phyloP scores from a whole-genome alignment of 1,140 invertebrate genomes.

The Pteromalus puparum region DNA sequence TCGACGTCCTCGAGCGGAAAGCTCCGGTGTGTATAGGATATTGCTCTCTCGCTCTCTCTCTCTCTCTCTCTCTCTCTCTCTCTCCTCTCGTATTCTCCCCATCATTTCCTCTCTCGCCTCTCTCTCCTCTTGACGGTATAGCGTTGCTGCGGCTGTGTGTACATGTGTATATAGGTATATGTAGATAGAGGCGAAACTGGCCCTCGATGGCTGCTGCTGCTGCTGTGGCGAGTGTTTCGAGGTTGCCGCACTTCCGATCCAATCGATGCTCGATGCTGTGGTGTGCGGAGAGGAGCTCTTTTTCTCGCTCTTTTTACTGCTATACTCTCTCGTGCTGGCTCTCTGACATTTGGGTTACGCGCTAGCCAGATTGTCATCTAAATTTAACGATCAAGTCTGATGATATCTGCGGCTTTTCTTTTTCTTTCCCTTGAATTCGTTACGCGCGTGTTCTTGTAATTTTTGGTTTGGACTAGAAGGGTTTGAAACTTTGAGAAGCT shows the following conservation, averaged over 20 bases:
- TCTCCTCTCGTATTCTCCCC: no score
- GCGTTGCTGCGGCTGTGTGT: neutral
- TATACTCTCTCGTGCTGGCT: neutral
- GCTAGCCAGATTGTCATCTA: neutral
- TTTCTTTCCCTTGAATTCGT: no score
- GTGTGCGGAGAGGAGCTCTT: neutral
- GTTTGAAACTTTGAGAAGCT: no score
- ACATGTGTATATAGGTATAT: neutral
- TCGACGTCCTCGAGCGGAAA: neutral
- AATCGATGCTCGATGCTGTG: neutral
- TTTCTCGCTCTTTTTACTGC: neutral
- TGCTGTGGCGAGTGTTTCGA: neutral
- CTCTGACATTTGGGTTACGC: neutral
- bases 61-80: no score
- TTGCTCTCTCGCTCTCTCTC: neutral
- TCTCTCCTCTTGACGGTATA: no score
- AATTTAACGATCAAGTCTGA: no score
- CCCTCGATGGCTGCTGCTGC: neutral
- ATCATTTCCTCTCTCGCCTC: no score
- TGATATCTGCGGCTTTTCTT: no score
- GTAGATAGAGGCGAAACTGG: neutral
- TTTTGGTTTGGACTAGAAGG: no score
- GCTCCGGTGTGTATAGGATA: conserved; percentile 3
- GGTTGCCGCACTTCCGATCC: conserved; percentile 5
- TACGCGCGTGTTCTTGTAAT: no score